Evolutionary conservation across 2,888 invertebrate species (phyloP).

Genomic region (Idaea dimidiata): DNA sequence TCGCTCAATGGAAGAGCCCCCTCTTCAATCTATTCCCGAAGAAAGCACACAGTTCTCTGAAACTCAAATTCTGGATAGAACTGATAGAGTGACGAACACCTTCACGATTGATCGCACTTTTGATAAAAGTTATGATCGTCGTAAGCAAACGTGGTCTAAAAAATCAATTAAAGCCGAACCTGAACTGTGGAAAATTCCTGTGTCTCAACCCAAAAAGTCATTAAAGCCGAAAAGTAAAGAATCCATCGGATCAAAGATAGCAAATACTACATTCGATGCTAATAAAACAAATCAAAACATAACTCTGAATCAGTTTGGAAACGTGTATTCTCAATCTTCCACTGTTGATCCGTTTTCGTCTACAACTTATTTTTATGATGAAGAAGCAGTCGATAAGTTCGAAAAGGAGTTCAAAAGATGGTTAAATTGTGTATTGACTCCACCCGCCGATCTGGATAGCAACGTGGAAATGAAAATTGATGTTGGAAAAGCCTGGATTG

Average conservation of each 20-base stretch:
- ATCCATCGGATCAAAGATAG: conserved; percentile 37
- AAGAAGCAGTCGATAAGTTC: conserved; percentile 84
- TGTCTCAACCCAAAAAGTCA: conserved; percentile 45
- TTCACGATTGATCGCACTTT: conserved; percentile 72
- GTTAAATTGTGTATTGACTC: conserved; percentile 88
- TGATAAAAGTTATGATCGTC: conserved; percentile 49
- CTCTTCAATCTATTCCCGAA: conserved; percentile 74
- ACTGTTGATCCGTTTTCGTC: conserved; percentile 85
- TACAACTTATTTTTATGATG: conserved; percentile 84
- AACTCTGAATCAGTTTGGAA: conserved; percentile 58
- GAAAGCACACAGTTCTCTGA: conserved; percentile 64
- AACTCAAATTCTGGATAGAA: conserved; percentile 55
- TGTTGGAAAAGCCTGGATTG: conserved; percentile 87
- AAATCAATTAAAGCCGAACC: conserved; percentile 59
- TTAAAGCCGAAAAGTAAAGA: conserved; percentile 46
- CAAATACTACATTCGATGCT: conserved; percentile 47
- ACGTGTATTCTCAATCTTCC: conserved; percentile 71
- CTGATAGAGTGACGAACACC: conserved; percentile 54
- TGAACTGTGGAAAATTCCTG: conserved; percentile 66
- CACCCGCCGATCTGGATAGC: conserved; percentile 86
- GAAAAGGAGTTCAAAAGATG: conserved; percentile 88
- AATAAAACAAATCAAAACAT: conserved; percentile 74
- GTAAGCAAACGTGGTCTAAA: conserved; percentile 64
- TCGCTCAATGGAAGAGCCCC: conserved; percentile 62
- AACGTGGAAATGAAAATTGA: conserved; percentile 83